A percentile compares a stretch with the other conserved stretches of the same genome.
Conservation (phyloP, 2,888 invertebrate genomes). For the Trissoscelio sp. region DNA sequence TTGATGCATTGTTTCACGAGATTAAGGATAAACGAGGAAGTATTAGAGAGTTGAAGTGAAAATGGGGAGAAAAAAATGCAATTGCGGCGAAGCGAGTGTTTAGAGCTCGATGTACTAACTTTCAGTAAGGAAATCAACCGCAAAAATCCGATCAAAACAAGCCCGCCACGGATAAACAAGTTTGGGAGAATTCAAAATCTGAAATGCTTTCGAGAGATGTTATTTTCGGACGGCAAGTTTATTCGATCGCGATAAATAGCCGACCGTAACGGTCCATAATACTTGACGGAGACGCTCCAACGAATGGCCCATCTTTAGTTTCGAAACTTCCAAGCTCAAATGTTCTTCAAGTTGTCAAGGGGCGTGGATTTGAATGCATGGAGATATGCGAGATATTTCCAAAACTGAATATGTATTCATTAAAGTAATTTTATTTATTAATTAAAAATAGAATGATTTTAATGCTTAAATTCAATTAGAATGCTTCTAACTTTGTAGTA, state of each 20-base stretch:
- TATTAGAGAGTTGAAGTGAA: not conserved
- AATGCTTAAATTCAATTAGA: no score
- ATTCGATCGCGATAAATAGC: slow-evolving; percentile 29
- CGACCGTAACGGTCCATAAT: not conserved
- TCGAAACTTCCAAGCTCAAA: slow-evolving; percentile 19
- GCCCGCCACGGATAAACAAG: slow-evolving; percentile 30
- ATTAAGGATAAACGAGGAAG: slow-evolving; percentile 12
- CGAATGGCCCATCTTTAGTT: slow-evolving; percentile 8
- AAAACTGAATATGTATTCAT: slow-evolving; percentile 2
- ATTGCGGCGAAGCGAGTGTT: not conserved
- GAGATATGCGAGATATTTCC: not conserved
- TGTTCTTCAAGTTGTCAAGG: slow-evolving; percentile 14
- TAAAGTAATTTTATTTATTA: no score
- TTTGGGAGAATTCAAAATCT: not conserved
- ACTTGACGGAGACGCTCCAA: slow-evolving; percentile 9
- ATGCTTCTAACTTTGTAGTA: no score
- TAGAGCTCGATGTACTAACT: not conserved
- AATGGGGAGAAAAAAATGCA: not conserved
- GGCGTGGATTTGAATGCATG: not conserved
- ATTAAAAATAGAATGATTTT: no score
- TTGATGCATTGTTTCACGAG: slow-evolving; percentile 5
- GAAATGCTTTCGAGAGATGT: slow-evolving; percentile 13
- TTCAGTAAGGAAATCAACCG: not conserved
- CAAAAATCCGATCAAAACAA: slow-evolving; percentile 33
- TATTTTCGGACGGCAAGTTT: slow-evolving; percentile 27